These are phyloP conservation scores for Acrocephalus scirpaceus DNA, from an alignment of 2,797 vertebrate genomes.

Conservation along the genomic window DNA sequence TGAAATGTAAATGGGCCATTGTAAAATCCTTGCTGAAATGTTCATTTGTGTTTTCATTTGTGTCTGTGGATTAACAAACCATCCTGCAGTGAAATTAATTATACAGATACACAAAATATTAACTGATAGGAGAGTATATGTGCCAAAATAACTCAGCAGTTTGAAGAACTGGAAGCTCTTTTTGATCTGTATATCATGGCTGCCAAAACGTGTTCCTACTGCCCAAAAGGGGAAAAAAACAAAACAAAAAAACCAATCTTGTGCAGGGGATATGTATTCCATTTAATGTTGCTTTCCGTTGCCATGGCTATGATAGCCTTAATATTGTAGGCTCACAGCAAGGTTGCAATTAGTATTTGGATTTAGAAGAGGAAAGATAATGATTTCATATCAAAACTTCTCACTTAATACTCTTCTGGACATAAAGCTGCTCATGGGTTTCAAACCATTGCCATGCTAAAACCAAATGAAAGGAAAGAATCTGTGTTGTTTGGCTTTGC, in stretches of 20 bases:
- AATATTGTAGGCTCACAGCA: conserved; percentile 74
- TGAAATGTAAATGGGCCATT: conserved; percentile 69
- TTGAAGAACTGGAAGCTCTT: conserved; percentile 25
- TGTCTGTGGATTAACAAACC: conserved; percentile 63
- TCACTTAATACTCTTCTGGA: conserved; percentile 69
- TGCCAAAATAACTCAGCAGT: conserved; percentile 52
- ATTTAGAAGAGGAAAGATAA: conserved; percentile 77
- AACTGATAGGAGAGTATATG: conserved; percentile 29
- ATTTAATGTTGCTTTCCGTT: conserved; percentile 71
- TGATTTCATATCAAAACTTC: conserved; percentile 75
- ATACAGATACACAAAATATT: conserved; percentile 51
- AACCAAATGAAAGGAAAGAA: neutral
- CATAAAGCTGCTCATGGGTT: conserved; percentile 62
- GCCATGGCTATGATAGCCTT: conserved; percentile 76
- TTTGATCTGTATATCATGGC: conserved; percentile 41
- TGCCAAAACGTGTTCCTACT: neutral
- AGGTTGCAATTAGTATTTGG: conserved; percentile 81
- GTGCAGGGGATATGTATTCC: conserved; percentile 15
- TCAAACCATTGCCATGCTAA: conserved; percentile 55
- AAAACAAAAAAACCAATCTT: neutral
- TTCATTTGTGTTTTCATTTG: conserved; percentile 68
- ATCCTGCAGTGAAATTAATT: conserved; percentile 63
- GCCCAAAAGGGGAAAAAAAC: neutral
- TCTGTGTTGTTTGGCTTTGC: conserved; percentile 33
- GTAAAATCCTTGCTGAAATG: conserved; percentile 67